phyloP scores from a whole-genome alignment of 2,888 invertebrate genomes.

The Spilosoma lubricipeda region DNA sequence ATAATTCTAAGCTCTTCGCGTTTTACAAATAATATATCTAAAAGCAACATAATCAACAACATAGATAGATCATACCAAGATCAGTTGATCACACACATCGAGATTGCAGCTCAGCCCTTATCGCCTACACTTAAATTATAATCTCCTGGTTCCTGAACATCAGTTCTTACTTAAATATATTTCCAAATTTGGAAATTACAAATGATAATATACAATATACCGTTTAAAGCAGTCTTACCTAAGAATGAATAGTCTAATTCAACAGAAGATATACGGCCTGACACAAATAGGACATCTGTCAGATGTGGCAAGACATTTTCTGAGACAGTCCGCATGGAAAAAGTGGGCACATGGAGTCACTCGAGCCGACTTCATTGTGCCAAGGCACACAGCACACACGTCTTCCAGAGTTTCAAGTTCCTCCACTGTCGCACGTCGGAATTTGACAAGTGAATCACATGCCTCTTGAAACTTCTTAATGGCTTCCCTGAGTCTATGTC shows the following conservation, averaged over 20 bases:
- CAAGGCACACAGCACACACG: conserved; percentile 92
- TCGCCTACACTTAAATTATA: conserved; percentile 19
- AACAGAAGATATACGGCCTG: conserved; percentile 87
- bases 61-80: background rate
- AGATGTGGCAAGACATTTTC: conserved; percentile 90
- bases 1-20: background rate
- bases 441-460: conserved; percentile 87
- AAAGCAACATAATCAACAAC: background rate
- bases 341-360: conserved; percentile 93
- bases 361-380: conserved; percentile 89
- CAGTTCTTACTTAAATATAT: conserved; percentile 42
- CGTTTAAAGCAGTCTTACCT: conserved; percentile 69
- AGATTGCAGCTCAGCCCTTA: background rate
- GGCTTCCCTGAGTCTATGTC: conserved; percentile 87
- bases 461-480: conserved; percentile 86
- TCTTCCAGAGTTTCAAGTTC: conserved; percentile 91
- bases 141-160: conserved; percentile 27
- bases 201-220: conserved; percentile 36
- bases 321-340: conserved; percentile 92
- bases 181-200: conserved; percentile 38
- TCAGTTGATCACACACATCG: background rate
- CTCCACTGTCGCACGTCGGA: conserved; percentile 88
- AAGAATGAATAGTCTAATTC: conserved; percentile 50
- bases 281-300: conserved; percentile 92
- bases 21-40: background rate